Conservation (phyloP, 2,113 vertebrate genomes). For the Saccopteryx leptura region DNA sequence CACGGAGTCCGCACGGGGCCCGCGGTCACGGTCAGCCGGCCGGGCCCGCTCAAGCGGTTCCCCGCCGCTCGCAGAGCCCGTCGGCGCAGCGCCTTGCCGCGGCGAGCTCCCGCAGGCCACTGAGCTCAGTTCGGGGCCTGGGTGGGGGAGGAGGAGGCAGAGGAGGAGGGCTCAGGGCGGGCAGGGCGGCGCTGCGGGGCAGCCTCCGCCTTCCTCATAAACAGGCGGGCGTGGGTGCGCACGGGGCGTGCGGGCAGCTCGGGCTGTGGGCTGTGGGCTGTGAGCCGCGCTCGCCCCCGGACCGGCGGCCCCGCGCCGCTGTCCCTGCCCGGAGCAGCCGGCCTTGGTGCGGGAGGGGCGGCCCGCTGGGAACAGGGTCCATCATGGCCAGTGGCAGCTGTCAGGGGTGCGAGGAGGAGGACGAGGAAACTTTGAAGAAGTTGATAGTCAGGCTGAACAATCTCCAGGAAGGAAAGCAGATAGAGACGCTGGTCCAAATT, state of each 20-base stretch:
- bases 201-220: not conserved
- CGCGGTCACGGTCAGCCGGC: not conserved
- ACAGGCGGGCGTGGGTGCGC: not conserved
- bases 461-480: constrained; percentile 92
- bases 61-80: not conserved
- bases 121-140: not conserved
- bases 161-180: not conserved
- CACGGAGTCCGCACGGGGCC: too few species aligned
- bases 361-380: not conserved
- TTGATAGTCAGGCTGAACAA: constrained; percentile 93
- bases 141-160: not conserved
- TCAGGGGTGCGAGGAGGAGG: constrained; percentile 85
- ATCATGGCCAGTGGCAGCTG: constrained; percentile 83
- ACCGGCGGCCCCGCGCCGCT: fast-evolving
- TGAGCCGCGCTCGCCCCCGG: fast-evolving
- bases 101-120: not conserved
- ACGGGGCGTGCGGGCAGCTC: not conserved
- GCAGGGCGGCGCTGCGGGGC: not conserved
- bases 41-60: not conserved
- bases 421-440: constrained; percentile 91
- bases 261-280: fast-evolving
- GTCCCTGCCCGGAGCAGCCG: not conserved
- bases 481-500: constrained; percentile 93
- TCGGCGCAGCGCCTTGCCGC: fast-evolving
- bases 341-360: not conserved